Evolutionary conservation across 2,888 invertebrate genomes (phyloP).

Genomic region (Melanargia galathea): DNA sequence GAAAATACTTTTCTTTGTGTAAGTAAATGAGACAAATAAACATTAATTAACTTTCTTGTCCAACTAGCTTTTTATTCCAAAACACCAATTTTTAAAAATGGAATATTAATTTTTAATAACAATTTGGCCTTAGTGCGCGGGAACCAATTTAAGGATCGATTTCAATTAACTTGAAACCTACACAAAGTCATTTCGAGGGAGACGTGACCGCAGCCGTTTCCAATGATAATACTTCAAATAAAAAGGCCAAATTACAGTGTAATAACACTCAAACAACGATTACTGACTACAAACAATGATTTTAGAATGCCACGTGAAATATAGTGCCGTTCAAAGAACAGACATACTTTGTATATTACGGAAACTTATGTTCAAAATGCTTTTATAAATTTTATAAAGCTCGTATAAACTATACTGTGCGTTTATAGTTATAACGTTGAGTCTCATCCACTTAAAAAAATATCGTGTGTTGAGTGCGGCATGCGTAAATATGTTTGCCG

Average conservation of each 20-base stretch:
- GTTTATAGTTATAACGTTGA: no score
- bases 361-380: no score
- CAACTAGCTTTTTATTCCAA: neutral
- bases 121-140: neutral
- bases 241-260: conserved; percentile 6
- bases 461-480: no score
- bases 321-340: no score
- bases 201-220: conserved; percentile 3
- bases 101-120: conserved; percentile 12
- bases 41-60: neutral
- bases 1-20: neutral
- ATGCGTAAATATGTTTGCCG: no score
- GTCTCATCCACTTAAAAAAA: no score
- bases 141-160: conserved; percentile 13
- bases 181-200: conserved; percentile 15
- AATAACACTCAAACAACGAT: conserved; percentile 8
- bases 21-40: neutral
- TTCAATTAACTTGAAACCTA: conserved; percentile 18
- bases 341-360: no score
- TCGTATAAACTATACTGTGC: no score
- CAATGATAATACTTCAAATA: conserved; percentile 18
- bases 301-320: neutral
- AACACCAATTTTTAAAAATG: neutral
- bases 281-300: conserved; percentile 10
- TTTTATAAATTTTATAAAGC: no score